Percentiles rank a stretch among this genome's conserved stretches.
Evolutionary conservation across 2,113 vertebrate genomes (phyloP).

Genomic region (Chunga burmeisteri): DNA sequence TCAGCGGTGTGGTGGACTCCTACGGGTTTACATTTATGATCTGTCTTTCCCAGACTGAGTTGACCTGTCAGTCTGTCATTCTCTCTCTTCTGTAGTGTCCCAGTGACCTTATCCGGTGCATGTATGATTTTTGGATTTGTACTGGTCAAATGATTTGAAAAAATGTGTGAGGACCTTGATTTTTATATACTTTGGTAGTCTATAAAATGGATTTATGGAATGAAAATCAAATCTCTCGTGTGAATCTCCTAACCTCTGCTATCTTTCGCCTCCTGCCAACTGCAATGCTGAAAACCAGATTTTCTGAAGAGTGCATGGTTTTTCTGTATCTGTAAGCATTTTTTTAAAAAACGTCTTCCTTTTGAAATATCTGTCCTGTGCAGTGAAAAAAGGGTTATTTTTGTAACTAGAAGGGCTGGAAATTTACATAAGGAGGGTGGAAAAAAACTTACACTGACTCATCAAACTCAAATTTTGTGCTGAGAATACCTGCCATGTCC

Average conservation of each 20-base stretch:
- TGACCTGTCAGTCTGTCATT: not conserved
- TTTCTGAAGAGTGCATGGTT: not conserved
- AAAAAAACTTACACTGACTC: not conserved
- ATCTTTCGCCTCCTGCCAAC: not conserved
- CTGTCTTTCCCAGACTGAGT: not conserved
- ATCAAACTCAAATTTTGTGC: not conserved
- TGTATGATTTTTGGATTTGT: not conserved
- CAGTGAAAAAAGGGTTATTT: not conserved
- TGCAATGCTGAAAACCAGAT: not conserved
- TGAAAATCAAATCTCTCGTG: not conserved
- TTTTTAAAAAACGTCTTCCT: not conserved
- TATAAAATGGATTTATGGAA: not conserved
- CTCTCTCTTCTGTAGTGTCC: not conserved
- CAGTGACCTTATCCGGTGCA: not conserved
- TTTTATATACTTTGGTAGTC: not conserved
- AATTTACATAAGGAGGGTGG: not conserved
- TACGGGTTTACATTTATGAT: accelerated
- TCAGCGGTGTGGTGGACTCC: not conserved
- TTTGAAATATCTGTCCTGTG: not conserved
- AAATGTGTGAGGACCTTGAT: not conserved
- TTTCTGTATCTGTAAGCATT: not conserved
- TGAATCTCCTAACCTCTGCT: not conserved
- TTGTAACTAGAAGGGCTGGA: not conserved
- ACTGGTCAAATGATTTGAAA: not conserved
- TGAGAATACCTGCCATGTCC: not conserved